Base-by-base conservation (phyloP, 2,113 vertebrate genomes). In the Saguinus midas region DNA sequence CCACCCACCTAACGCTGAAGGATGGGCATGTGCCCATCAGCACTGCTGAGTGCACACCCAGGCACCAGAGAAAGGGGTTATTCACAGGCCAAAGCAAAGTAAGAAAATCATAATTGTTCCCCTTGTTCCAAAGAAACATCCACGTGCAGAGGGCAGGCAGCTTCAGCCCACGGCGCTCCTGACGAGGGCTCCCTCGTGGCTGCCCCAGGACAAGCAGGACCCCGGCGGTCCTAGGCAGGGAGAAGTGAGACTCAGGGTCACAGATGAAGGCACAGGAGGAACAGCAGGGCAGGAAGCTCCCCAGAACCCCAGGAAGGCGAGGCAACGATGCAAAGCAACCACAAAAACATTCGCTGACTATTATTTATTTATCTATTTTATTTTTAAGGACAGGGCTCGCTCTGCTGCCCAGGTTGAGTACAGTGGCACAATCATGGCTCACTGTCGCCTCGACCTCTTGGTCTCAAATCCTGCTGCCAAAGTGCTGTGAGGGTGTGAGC, bases 1-100 rank as follows among this genome's bases (percentile, higher is more conserved):
- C 21, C 73, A 8, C 21, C 45, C n/a, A 18, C 17, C 1, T 18
- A 52, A n/a, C 1, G n/a, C 25, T 8, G 29, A 68, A 25, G 18
- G 17, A 23, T 2, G 6, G 35, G 11, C 9, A 23, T 8, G 48
- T 11, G 32, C 17, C 5, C 1, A 6, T 21, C 1, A 27, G 21
- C 3, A 10, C 20, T 6, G 9, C 64, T 40, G 20, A 10, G 40
- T 2, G 57, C 48, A 50, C 21, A 21, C 61, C 4, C 75, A 87
- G 52, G 16, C 2, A 18, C 11, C 18, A 58, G 29, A 82, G 35
- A n/a, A 1, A 14, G n/a, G 9, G 3, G 10, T 58, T 27, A 58
- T 3, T 94, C n/a, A 52, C 35, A 58, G 11, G 40, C 32, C 21
- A 50, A 80, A 43, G 11, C 58, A 23, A 82, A 43, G 5, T 2